Evolutionary conservation across 1,140 invertebrate species (phyloP).

Genomic region (Pentalonia nigronervosa): DNA sequence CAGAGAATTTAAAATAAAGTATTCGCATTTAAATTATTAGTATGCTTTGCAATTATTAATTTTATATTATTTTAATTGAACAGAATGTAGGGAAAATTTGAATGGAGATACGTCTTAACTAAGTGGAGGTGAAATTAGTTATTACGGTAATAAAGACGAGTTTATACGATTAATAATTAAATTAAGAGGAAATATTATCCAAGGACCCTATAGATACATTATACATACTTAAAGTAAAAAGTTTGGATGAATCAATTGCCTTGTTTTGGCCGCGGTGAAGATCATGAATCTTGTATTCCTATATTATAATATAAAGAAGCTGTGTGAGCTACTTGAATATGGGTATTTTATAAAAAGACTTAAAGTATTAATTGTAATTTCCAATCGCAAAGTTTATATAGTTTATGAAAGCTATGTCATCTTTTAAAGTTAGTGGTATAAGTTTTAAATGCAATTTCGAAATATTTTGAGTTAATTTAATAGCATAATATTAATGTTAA

Average conservation of each 20-base stretch:
- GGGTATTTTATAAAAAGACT: background rate
- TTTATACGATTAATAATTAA: background rate
- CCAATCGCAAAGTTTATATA: background rate
- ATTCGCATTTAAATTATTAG: background rate
- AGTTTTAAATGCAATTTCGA: background rate
- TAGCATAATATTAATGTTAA: background rate
- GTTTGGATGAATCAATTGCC: background rate
- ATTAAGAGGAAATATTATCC: background rate
- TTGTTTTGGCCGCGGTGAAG: background rate
- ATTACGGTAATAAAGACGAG: background rate
- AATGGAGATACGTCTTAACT: background rate
- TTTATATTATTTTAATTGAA: background rate
- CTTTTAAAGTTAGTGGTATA: background rate
- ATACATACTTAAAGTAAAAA: background rate
- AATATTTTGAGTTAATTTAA: background rate
- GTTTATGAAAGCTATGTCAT: background rate
- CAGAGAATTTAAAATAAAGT: background rate
- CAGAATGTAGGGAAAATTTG: background rate
- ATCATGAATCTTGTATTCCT: background rate
- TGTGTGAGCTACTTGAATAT: background rate
- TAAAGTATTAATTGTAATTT: background rate
- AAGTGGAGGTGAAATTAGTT: background rate
- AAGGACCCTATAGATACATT: background rate
- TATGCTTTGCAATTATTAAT: background rate
- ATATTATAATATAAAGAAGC: background rate